phyloP scores from a whole-genome alignment of 2,797 vertebrate genomes.

The Varecia variegata region DNA sequence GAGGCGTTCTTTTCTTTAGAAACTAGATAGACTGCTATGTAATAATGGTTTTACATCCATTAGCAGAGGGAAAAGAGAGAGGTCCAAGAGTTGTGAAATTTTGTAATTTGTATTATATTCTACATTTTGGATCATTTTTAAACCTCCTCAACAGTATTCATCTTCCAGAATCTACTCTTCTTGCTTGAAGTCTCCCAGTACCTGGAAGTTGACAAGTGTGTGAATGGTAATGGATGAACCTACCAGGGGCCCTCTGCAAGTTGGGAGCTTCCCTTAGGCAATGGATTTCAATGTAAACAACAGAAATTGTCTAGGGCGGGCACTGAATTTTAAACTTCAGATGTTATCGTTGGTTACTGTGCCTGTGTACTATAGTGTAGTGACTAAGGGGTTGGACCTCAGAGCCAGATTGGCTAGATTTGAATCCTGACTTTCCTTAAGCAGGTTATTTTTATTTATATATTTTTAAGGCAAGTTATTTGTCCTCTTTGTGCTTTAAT shows the following conservation, averaged over 20 bases:
- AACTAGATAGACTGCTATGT: background rate
- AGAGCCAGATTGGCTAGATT: background rate
- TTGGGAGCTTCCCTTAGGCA: background rate
- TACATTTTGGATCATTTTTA: conserved; percentile 17
- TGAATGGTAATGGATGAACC: background rate
- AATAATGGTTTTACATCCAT: background rate
- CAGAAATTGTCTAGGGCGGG: background rate
- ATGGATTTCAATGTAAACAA: background rate
- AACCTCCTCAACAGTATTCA: background rate
- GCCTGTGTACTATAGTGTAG: background rate
- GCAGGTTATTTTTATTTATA: background rate
- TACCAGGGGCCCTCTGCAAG: background rate
- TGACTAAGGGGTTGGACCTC: background rate
- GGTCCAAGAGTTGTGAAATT: background rate
- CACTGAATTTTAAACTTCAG: background rate
- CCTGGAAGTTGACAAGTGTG: background rate
- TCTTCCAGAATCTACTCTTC: background rate
- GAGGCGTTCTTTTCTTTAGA: conserved; percentile 1
- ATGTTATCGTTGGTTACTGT: background rate
- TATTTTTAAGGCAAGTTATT: conserved; percentile 6
- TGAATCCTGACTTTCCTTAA: conserved; percentile 36
- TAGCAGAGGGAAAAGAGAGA: background rate
- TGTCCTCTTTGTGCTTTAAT: conserved; percentile 19
- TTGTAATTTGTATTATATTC: background rate
- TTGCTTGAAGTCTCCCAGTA: background rate